Conservation (phyloP, 2,888 invertebrate species). For the Drosophila neotestacea region DNA sequence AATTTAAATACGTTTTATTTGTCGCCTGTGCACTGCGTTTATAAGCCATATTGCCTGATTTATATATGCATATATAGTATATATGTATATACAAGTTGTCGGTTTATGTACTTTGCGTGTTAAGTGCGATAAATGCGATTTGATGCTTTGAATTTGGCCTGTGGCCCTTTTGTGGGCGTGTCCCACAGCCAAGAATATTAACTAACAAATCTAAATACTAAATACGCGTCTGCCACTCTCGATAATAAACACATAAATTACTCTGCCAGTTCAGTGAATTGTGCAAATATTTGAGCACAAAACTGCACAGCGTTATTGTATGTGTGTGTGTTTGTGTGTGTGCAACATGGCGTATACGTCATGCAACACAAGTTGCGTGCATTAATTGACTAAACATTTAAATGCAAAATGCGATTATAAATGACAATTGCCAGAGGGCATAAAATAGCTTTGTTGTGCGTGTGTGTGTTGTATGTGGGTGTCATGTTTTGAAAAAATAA, state of each 20-base stretch:
- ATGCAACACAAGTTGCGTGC: conserved; percentile 40
- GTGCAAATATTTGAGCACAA: conserved; percentile 51
- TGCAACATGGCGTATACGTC: conserved; percentile 56
- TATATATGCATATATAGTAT: neutral
- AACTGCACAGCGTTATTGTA: conserved; percentile 7
- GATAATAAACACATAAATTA: conserved; percentile 78
- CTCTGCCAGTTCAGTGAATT: conserved; percentile 47
- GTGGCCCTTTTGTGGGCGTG: conserved; percentile 17
- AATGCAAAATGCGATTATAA: conserved; percentile 73
- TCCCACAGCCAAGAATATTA: conserved; percentile 46
- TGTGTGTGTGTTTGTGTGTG: neutral
- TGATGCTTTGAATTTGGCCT: conserved; percentile 56
- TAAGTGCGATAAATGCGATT: conserved; percentile 75
- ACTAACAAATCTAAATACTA: conserved; percentile 45
- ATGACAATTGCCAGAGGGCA: conserved; percentile 49
- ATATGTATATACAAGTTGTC: conserved; percentile 25
- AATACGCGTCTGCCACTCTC: conserved; percentile 47
- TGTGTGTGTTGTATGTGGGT: conserved; percentile 3
- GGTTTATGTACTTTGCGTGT: conserved; percentile 72
- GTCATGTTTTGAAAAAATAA: conserved; percentile 51
- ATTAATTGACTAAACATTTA: conserved; percentile 74
- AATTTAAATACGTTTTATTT: conserved; percentile 3
- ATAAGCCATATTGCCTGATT: conserved; percentile 19
- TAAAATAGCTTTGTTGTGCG: conserved; percentile 3
- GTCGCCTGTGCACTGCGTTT: conserved; percentile 49